phyloP scores from a whole-genome alignment of 2,797 vertebrate genomes.

The Lates japonicus region DNA sequence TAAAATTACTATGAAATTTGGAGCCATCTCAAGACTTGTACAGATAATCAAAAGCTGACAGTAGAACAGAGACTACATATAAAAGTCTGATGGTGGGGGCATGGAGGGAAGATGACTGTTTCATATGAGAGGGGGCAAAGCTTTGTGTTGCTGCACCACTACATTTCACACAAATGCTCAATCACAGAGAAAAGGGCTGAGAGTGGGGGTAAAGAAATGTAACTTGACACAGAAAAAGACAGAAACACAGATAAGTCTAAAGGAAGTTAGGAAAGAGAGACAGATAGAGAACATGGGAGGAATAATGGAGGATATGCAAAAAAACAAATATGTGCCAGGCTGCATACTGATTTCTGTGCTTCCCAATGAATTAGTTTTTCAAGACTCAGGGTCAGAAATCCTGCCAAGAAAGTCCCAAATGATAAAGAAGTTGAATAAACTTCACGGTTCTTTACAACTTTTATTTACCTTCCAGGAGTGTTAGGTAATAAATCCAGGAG shows the following conservation, averaged over 20 bases:
- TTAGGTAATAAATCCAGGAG: background rate
- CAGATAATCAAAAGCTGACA: constrained; percentile 15
- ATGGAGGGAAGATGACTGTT: background rate
- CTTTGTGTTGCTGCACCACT: background rate
- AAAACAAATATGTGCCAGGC: background rate
- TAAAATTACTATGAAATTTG: background rate
- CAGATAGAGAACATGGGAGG: background rate
- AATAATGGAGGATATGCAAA: constrained; percentile 11
- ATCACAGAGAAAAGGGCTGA: constrained; percentile 1
- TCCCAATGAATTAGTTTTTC: background rate
- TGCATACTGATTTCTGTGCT: background rate
- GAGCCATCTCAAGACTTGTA: background rate
- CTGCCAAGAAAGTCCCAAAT: background rate
- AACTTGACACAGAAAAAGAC: constrained; percentile 6
- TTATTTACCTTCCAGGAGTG: background rate
- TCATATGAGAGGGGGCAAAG: background rate
- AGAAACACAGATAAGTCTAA: constrained; percentile 2
- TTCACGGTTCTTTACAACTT: background rate
- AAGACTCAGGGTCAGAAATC: background rate
- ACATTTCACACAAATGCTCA: constrained; percentile 2
- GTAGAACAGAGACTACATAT: constrained; percentile 1
- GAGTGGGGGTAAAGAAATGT: constrained; percentile 6
- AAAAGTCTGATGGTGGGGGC: background rate
- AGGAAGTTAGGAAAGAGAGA: background rate
- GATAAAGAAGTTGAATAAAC: background rate